Evolutionary conservation across 2,113 vertebrate genomes (phyloP), one percentile per base, ranked within the genome.

Genomic region (Sclerurus mexicanus): DNA sequence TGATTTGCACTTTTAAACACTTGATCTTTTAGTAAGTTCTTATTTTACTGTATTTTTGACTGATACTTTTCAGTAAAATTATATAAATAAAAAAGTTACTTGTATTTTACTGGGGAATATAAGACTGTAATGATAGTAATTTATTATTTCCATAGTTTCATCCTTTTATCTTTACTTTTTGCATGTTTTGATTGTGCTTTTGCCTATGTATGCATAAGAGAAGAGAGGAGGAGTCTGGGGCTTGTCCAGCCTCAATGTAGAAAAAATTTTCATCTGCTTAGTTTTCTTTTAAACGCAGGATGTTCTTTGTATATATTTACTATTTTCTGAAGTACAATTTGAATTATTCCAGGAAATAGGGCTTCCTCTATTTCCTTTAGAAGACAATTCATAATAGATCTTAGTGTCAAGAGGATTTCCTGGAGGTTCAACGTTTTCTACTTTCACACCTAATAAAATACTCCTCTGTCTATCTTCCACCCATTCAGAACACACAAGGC

Each of bases 251-350:
- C 30, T 84, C 71, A 90, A 74, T 44, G 52, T 59, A 86, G 84
- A 90, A 95, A 92, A 90, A 87, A 78, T 33, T 18, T 64, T 91
- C 52, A 53, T 92, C 77, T 89, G 89, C 86, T 88, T 93, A 10
- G 68, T 90, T 92, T 93, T 95, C 8, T 60, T 90, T 64, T 91
- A 89, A 84, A 81, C 0, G 40, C 93, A 97, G 96, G 96, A 96
- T 95, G 94, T 96, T 87, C 96, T 95, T 95, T 95, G 86, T 95
- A 89, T 95, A 96, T 97, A 68, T 95, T 94, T 95, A 89, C 73
- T 95, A 44, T 94, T 93, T 95, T 92, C 66, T 91, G 89, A 87
- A 95, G 77, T 89, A 90, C 76, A 75, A 78, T 81, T 96, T 94
- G 86, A 94, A 68, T 95, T 95, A 95, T 89, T 50, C 73, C 95